Percentiles rank a stretch among this genome's conserved stretches.
Conservation (phyloP, 37 sponge, comb jelly and placozoan species). For the Mnemiopsis leidyi region DNA sequence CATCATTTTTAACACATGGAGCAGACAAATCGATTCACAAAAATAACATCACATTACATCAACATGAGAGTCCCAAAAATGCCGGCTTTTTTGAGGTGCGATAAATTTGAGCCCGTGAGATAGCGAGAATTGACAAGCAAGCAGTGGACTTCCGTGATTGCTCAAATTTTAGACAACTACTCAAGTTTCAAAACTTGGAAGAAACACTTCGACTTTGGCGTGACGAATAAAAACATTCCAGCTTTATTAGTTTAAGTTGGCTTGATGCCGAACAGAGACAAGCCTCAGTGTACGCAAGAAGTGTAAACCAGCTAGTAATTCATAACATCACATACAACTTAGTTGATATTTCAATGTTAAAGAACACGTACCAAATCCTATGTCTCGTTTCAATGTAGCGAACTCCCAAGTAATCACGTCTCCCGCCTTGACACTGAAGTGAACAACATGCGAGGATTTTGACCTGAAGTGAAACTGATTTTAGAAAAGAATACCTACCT, state of each 20-base stretch:
- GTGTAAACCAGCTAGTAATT: too few relatives aligned
- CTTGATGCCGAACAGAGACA: too few relatives aligned
- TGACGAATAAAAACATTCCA: too few relatives aligned
- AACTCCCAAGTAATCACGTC: conserved; percentile 91
- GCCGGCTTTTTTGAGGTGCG: too few relatives aligned
- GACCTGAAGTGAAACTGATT: conserved; percentile 70
- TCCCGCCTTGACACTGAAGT: conserved; percentile 90
- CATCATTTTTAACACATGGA: neutral
- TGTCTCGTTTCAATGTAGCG: conserved; percentile 90
- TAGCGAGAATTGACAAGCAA: neutral
- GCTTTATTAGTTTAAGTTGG: too few relatives aligned
- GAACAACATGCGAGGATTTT: conserved; percentile 86
- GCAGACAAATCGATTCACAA: neutral
- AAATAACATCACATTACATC: neutral
- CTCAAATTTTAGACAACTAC: too few relatives aligned
- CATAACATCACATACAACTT: too few relatives aligned
- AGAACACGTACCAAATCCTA: conserved; percentile 82
- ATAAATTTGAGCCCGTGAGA: neutral
- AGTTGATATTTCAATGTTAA: too few relatives aligned
- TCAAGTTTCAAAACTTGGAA: neutral
- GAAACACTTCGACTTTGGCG: neutral
- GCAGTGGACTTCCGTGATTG: too few relatives aligned
- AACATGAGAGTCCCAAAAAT: neutral
- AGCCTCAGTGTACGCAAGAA: too few relatives aligned
- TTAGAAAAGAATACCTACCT: neutral